Percentiles rank a stretch among this genome's conserved stretches.
phyloP scores from a whole-genome alignment of 1,140 invertebrate genomes.

The Ruditapes philippinarum region DNA sequence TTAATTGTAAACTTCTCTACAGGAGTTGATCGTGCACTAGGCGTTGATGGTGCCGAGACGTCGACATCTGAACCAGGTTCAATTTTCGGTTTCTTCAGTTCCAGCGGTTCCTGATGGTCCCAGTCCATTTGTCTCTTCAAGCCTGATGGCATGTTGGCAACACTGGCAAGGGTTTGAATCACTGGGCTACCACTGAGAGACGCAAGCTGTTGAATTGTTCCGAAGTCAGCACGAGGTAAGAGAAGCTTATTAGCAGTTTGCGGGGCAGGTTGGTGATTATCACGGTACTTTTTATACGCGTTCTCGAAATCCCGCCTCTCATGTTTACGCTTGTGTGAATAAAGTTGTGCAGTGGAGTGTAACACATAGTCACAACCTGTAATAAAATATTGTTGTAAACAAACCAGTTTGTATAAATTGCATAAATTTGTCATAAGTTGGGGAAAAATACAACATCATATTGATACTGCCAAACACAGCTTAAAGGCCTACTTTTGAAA shows the following conservation, averaged over 20 bases:
- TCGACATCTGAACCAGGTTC: constrained; percentile 39
- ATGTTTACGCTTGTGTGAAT: constrained; percentile 99
- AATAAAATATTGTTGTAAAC: no score
- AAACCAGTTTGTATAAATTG: no score
- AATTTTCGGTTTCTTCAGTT: constrained; percentile 54
- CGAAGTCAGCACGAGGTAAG: constrained; percentile 24
- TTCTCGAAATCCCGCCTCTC: constrained; percentile 89
- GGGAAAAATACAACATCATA: no score
- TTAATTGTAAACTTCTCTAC: constrained; percentile 4
- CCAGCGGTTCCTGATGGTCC: constrained; percentile 39
- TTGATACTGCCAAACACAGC: no score
- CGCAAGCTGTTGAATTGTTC: constrained; percentile 6
- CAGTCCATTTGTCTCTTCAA: constrained; percentile 36
- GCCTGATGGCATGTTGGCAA: not conserved
- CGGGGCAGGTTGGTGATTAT: constrained; percentile 54
- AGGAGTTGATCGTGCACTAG: constrained; percentile 37
- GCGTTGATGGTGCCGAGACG: not conserved
- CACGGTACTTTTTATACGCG: constrained; percentile 81
- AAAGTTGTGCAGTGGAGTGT: constrained; percentile 98
- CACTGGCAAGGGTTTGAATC: not conserved
- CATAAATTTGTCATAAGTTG: no score
- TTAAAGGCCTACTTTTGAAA: no score
- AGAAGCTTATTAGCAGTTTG: constrained; percentile 6
- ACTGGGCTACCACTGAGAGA: constrained; percentile 13
- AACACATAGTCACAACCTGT: constrained; percentile 96